A percentile compares a stretch with the other conserved stretches of the same genome.
These are phyloP conservation scores for Caenorhabditis sp. DNA, from an alignment of 2,888 invertebrate genomes.

Conservation along the genomic window DNA sequence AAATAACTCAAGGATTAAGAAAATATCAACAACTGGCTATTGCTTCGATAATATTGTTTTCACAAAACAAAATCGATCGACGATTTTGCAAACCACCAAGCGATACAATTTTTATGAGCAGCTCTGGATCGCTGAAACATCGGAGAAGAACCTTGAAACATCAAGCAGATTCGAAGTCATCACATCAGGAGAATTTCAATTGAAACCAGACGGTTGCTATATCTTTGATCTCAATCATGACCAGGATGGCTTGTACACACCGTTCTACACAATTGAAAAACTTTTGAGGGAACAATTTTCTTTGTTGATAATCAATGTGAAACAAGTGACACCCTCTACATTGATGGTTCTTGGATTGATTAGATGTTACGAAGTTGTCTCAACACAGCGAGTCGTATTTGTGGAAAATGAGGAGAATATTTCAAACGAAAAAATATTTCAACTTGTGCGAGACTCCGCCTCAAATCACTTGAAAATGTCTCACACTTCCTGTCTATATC, in stretches of 20 bases:
- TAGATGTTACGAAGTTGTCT: constrained; percentile 19
- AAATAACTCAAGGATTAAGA: no score
- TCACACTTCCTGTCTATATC: neutral
- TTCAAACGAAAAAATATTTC: neutral
- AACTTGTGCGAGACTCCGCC: neutral
- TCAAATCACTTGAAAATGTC: neutral
- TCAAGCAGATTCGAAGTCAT: neutral
- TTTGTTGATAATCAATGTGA: constrained; percentile 7
- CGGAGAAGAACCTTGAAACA: neutral
- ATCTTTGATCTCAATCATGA: neutral
- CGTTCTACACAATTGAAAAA: constrained; percentile 9
- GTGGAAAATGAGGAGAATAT: constrained; percentile 28
- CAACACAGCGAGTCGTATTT: constrained; percentile 4
- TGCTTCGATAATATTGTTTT: constrained; percentile 32
- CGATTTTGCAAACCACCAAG: neutral
- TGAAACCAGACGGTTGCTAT: neutral
- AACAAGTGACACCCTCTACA: constrained; percentile 6
- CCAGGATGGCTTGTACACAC: constrained; percentile 3
- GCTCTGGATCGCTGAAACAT: constrained; percentile 4
- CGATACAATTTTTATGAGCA: constrained; percentile 9
- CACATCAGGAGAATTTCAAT: neutral
- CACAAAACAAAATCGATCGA: neutral
- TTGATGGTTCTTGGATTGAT: constrained; percentile 15
- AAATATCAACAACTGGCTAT: constrained; percentile 38
- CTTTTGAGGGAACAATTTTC: neutral